These are phyloP conservation scores for Bos taurus DNA, from an alignment of 2,113 vertebrate genomes.

Conservation along the genomic window ARS-UCD2.0 NC_037334.1:7990501-7991000, in stretches of 20 bases:
- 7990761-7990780: background rate
- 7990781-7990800: background rate
- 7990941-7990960: background rate
- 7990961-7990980: background rate
- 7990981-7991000: background rate
- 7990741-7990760: background rate
- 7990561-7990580: background rate
- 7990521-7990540: background rate
- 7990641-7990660: background rate
- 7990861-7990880: background rate
- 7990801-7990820: background rate
- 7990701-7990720: background rate
- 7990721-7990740: background rate
- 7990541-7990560: background rate
- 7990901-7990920: background rate
- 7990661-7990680: background rate
- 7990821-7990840: background rate
- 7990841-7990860: background rate
- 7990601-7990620: background rate
- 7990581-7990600: background rate
- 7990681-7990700: background rate
- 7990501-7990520: background rate
- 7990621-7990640: background rate
- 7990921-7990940: background rate
- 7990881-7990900: background rate